phyloP scores from a whole-genome alignment of 2,888 invertebrate species.

The Rhyacophila evoluta region DNA sequence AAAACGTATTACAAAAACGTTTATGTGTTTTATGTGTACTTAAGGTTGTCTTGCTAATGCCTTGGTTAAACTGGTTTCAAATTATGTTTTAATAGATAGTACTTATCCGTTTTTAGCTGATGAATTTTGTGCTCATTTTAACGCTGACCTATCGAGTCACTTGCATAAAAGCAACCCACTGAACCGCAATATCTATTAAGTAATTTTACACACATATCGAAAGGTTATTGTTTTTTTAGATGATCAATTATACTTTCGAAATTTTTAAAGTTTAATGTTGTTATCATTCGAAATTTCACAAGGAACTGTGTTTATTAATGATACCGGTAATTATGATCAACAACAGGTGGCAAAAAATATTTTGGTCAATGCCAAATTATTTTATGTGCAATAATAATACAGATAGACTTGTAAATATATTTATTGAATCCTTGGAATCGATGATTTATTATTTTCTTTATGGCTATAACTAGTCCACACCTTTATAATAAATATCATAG shows the following conservation, averaged over 20 bases:
- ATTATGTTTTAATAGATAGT: background rate
- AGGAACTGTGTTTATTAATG: background rate
- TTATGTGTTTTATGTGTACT: too few species aligned
- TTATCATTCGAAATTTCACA: background rate
- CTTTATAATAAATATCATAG: background rate
- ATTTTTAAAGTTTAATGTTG: background rate
- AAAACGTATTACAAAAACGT: background rate
- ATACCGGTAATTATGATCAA: background rate
- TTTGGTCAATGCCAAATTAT: background rate
- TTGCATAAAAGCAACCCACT: background rate
- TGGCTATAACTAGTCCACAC: background rate
- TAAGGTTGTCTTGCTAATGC: background rate
- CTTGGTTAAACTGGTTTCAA: background rate
- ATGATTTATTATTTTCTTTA: background rate
- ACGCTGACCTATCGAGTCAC: background rate
- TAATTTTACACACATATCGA: background rate
- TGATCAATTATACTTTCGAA: background rate
- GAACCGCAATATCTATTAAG: background rate
- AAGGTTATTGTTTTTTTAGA: background rate
- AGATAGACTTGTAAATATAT: background rate
- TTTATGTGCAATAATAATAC: background rate
- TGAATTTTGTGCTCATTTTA: background rate
- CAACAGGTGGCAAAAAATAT: background rate
- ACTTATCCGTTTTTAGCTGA: background rate
- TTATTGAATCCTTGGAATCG: background rate